Evolutionary conservation across 2,113 vertebrate genomes (phyloP).

Genomic region (Mohoua ochrocephala): DNA sequence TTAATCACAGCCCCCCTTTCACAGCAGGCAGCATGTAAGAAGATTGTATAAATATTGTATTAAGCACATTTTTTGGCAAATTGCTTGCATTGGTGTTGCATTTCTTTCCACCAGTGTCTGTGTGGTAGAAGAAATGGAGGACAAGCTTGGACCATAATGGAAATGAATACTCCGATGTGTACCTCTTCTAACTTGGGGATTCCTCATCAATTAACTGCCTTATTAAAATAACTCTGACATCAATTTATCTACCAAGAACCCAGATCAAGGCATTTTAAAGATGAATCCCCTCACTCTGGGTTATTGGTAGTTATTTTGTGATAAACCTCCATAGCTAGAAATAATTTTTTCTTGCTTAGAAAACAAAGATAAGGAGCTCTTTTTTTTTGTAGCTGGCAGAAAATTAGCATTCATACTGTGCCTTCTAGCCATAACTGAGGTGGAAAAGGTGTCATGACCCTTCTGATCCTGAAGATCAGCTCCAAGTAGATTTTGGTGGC

Average conservation of each 20-base stretch:
- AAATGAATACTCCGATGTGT: background rate
- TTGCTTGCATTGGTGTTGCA: background rate
- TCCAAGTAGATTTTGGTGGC: background rate
- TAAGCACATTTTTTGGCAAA: background rate
- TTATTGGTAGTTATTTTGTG: background rate
- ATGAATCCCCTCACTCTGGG: background rate
- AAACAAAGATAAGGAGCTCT: background rate
- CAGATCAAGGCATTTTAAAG: background rate
- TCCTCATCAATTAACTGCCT: background rate
- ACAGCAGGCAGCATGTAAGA: background rate
- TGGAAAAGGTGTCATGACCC: background rate
- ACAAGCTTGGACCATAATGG: background rate
- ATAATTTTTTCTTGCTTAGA: background rate
- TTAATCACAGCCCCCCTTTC: background rate
- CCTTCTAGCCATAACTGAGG: background rate
- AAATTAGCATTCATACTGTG: background rate
- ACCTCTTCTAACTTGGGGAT: background rate
- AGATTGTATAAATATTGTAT: slow-evolving; percentile 12
- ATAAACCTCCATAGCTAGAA: background rate
- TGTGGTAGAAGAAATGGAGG: background rate
- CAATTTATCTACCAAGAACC: background rate
- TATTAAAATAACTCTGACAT: background rate
- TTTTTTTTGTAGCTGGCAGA: background rate
- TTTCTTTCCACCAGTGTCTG: background rate
- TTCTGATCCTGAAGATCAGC: background rate